Percentiles rank a stretch among this genome's conserved stretches.
These are phyloP conservation scores for Orthosia cruda DNA, from an alignment of 2,888 invertebrate species.

Conservation along the genomic window DNA sequence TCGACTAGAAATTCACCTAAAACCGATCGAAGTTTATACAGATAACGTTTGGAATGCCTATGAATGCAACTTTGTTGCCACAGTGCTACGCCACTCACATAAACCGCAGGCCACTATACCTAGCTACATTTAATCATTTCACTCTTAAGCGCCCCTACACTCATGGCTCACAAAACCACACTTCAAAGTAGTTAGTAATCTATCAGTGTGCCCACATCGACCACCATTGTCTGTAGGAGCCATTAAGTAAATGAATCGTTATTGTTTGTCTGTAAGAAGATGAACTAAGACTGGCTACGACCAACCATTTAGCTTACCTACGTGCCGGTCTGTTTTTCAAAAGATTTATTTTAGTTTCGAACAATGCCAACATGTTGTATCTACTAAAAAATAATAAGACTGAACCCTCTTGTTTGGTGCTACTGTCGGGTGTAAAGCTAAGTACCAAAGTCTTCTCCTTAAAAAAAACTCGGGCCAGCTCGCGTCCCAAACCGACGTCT, in stretches of 20 bases:
- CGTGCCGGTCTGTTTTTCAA: background rate
- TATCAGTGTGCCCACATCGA: conserved; percentile 53
- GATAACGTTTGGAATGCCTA: background rate
- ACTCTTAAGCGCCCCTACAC: conserved; percentile 29
- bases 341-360: background rate
- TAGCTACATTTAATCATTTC: conserved; percentile 33
- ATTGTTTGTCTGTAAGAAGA: conserved; percentile 34
- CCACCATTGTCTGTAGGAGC: conserved; percentile 46
- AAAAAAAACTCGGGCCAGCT: background rate
- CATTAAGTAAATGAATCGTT: conserved; percentile 54
- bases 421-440: no score
- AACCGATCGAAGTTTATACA: background rate
- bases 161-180: conserved; percentile 57
- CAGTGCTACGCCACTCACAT: conserved; percentile 21
- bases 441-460: background rate
- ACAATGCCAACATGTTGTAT: no score
- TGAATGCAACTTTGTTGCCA: background rate
- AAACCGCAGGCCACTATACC: conserved; percentile 37
- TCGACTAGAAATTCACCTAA: background rate
- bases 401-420: no score
- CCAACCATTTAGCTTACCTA: background rate
- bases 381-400: no score
- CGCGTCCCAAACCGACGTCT: no score
- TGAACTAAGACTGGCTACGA: conserved; percentile 14
- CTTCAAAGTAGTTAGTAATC: conserved; percentile 58